These are phyloP conservation scores for Allolobophora icterica DNA, from an alignment of 2,888 invertebrate genomes.

Conservation along the genomic window DNA sequence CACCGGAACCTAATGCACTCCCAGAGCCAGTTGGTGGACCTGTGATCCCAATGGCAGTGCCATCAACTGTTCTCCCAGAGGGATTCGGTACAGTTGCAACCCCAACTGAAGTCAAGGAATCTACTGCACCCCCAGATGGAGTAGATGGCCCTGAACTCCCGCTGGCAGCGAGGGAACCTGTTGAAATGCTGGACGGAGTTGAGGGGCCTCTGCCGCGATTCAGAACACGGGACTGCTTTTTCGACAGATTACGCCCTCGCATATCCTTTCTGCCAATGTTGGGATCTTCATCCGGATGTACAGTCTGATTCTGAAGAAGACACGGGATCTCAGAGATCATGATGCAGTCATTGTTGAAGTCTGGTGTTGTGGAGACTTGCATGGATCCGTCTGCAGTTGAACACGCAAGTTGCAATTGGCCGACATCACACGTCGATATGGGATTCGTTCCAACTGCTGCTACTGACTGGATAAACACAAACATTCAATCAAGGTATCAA, in stretches of 20 bases:
- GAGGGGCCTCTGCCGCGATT: background rate
- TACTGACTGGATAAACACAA: background rate
- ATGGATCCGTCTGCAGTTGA: background rate
- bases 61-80: background rate
- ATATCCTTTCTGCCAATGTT: background rate
- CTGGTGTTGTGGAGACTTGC: background rate
- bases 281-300: background rate
- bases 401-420: background rate
- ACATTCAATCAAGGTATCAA: background rate
- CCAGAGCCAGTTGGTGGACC: background rate
- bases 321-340: background rate
- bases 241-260: background rate
- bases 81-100: background rate
- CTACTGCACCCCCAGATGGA: background rate
- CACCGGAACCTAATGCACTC: background rate
- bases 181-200: background rate
- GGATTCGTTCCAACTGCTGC: background rate
- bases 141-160: background rate
- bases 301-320: background rate
- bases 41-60: background rate
- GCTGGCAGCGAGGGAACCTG: background rate
- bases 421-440: background rate
- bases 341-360: background rate
- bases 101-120: background rate
- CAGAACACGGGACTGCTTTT: background rate